phyloP scores from a whole-genome alignment of 2,888 invertebrate genomes.

The Lamellibrachia satsuma region DNA sequence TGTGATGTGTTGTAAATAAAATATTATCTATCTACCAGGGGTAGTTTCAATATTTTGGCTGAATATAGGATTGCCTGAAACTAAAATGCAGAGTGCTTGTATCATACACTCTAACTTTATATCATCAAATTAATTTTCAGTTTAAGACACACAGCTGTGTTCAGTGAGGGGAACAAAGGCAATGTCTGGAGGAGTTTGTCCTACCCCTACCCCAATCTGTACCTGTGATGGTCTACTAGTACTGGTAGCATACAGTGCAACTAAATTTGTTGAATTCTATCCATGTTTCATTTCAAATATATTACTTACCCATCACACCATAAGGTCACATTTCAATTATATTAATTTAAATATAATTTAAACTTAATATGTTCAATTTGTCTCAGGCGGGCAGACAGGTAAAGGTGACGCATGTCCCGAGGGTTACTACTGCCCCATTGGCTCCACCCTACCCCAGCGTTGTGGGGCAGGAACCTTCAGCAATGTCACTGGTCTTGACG shows the following conservation, averaged over 20 bases:
- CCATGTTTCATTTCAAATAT: neutral
- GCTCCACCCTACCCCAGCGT: constrained; percentile 54
- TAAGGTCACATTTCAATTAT: neutral
- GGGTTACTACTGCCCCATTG: constrained; percentile 57
- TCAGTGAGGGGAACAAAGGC: neutral
- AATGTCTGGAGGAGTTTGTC: neutral
- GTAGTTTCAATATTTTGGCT: neutral
- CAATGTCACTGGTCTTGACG: constrained; percentile 47
- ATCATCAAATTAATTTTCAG: neutral
- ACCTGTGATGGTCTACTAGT: neutral
- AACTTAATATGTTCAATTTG: neutral
- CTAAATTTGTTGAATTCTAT: neutral
- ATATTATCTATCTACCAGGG: neutral
- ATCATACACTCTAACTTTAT: neutral
- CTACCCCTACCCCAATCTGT: neutral
- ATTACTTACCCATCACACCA: neutral
- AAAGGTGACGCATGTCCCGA: constrained; percentile 58
- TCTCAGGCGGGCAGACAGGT: constrained; percentile 57
- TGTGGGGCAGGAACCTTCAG: constrained; percentile 58
- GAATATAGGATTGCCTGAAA: neutral
- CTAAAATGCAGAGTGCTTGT: neutral
- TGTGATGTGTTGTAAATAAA: neutral
- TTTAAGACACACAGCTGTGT: neutral
- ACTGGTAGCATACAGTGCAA: neutral
- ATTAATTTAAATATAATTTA: neutral